Conservation (phyloP, 2,113 vertebrate genomes). For the Gadus macrocephalus region DNA sequence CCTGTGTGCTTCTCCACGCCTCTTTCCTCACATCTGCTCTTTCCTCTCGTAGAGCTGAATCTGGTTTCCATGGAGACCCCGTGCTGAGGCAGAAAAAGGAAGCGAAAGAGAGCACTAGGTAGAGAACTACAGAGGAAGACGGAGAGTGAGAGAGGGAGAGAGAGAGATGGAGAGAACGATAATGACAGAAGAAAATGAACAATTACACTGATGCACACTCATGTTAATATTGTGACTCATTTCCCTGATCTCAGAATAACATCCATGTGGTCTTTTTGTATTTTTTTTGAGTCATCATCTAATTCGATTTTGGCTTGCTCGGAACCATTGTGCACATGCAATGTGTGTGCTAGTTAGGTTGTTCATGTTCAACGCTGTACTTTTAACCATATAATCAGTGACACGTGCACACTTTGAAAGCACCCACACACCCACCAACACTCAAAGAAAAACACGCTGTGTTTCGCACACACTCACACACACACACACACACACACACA, state of each 20-base stretch:
- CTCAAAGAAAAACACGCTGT: neutral
- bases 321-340: no score
- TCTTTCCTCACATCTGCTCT: slow-evolving; percentile 9
- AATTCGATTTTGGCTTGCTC: no score
- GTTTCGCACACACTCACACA: neutral
- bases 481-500: neutral
- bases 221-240: slow-evolving; percentile 49
- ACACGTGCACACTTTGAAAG: neutral
- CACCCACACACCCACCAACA: neutral
- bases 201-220: neutral
- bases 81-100: slow-evolving; percentile 34
- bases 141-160: slow-evolving; percentile 2
- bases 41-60: slow-evolving; percentile 47
- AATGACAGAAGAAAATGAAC: neutral
- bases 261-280: slow-evolving; percentile 31
- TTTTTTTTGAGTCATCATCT: neutral
- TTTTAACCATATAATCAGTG: neutral
- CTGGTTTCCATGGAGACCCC: slow-evolving; percentile 68
- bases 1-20: slow-evolving; percentile 17
- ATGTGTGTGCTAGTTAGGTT: no score
- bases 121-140: neutral
- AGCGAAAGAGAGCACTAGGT: slow-evolving; percentile 5
- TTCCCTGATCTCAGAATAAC: slow-evolving; percentile 41
- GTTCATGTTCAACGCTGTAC: neutral
- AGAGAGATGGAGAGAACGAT: slow-evolving; percentile 18